Percentiles rank a stretch among this genome's conserved stretches.
Conservation (phyloP, 2,888 invertebrate genomes). For the Tenthredo notha region DNA sequence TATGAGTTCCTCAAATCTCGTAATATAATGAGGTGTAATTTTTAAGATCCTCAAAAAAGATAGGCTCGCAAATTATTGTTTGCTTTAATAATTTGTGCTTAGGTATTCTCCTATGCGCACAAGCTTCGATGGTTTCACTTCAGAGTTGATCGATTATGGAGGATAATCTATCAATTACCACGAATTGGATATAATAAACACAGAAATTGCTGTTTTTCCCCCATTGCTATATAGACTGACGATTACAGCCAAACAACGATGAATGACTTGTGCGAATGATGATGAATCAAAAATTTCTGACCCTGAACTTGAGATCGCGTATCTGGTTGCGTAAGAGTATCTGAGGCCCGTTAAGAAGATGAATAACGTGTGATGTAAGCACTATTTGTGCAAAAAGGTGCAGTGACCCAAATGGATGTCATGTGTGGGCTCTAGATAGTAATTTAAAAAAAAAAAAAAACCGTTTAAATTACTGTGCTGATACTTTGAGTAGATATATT, state of each 20-base stretch:
- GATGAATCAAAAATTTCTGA: neutral
- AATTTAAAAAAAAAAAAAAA: neutral
- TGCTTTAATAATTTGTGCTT: constrained; percentile 32
- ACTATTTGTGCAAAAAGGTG: neutral
- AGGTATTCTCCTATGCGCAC: neutral
- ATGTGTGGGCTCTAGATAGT: neutral
- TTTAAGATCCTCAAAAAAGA: constrained; percentile 26
- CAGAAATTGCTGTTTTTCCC: neutral
- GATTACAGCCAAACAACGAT: neutral
- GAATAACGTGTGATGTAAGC: neutral
- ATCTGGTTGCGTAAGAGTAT: neutral
- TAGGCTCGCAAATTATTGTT: constrained; percentile 44
- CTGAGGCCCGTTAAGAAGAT: neutral
- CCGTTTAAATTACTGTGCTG: neutral
- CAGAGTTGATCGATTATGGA: neutral
- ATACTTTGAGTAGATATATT: neutral
- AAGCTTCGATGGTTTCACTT: neutral
- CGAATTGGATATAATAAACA: neutral
- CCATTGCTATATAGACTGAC: neutral
- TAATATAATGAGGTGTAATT: constrained; percentile 40
- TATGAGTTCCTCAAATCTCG: neutral
- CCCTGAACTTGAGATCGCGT: neutral
- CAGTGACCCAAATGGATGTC: neutral
- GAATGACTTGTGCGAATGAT: neutral
- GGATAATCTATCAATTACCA: constrained; percentile 4